These are phyloP conservation scores for Batillaria attramentaria DNA, from an alignment of 1,140 invertebrate genomes.

Conservation along the genomic window DNA sequence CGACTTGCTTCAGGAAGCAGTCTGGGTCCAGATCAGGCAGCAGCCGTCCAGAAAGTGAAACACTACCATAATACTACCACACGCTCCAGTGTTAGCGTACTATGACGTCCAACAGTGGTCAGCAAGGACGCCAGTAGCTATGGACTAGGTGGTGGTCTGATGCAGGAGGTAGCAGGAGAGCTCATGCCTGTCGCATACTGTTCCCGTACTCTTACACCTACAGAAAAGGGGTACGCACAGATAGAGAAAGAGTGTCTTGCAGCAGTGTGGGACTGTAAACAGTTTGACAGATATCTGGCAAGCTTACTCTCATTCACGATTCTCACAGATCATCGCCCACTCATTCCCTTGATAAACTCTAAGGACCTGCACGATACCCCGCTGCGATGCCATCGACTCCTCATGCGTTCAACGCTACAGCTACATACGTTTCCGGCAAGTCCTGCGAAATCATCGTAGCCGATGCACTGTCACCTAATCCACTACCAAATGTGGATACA, in stretches of 20 bases:
- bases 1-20: constrained; percentile 31
- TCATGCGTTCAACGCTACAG: background rate
- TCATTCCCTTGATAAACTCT: constrained; percentile 51
- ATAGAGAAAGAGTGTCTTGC: constrained; percentile 75
- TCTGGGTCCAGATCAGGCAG: constrained; percentile 35
- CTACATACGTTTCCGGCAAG: background rate
- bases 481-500: background rate
- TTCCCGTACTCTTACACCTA: constrained; percentile 69
- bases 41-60: constrained; percentile 34
- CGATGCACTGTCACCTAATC: background rate
- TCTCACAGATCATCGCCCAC: constrained; percentile 63
- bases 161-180: constrained; percentile 34
- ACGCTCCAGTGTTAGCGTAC: background rate
- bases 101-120: constrained; percentile 45
- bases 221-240: constrained; percentile 73
- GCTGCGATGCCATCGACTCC: constrained; percentile 38
- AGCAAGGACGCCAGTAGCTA: constrained; percentile 61
- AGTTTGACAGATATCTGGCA: constrained; percentile 73
- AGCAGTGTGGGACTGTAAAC: constrained; percentile 73
- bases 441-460: background rate
- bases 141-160: constrained; percentile 42
- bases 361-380: constrained; percentile 37
- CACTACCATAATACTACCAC: constrained; percentile 48
- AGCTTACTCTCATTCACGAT: constrained; percentile 57
- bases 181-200: constrained; percentile 67